These are phyloP conservation scores for Neodiprion virginianus DNA, from an alignment of 1,140 invertebrate species.

Conservation along the genomic window DNA sequence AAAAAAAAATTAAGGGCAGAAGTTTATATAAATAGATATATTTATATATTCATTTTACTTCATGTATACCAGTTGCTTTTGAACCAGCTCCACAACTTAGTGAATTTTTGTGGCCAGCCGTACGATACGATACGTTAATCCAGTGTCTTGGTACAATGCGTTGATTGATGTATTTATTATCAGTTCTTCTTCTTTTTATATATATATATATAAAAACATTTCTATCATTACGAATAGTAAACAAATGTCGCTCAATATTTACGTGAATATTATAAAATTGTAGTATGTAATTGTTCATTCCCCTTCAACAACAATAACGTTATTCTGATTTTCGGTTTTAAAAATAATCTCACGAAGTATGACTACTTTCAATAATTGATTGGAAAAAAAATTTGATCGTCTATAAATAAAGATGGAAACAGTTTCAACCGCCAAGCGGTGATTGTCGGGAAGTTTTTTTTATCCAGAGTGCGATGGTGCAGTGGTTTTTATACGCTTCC, in stretches of 20 bases:
- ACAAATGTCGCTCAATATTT: background rate
- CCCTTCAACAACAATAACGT: background rate
- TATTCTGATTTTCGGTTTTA: background rate
- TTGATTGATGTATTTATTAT: constrained; percentile 5
- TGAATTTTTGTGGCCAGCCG: background rate
- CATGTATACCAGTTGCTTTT: background rate
- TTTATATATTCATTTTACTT: background rate
- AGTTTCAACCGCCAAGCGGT: background rate
- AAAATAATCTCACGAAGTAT: no score
- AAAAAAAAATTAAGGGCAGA: background rate
- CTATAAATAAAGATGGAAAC: no score
- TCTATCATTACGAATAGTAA: background rate
- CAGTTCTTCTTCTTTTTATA: background rate
- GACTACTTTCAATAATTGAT: no score
- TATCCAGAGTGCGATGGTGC: background rate
- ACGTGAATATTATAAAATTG: background rate
- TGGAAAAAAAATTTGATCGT: no score
- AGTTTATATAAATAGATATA: background rate
- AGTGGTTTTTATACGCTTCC: background rate
- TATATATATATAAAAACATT: background rate
- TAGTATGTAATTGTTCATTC: background rate
- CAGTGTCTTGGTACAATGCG: background rate
- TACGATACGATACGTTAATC: background rate
- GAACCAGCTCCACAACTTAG: background rate
- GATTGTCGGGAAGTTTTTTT: background rate